Evolutionary conservation across 2,797 vertebrate genomes (phyloP), one percentile per base, ranked within the genome.

Genomic region (Intellagama lesueurii): DNA sequence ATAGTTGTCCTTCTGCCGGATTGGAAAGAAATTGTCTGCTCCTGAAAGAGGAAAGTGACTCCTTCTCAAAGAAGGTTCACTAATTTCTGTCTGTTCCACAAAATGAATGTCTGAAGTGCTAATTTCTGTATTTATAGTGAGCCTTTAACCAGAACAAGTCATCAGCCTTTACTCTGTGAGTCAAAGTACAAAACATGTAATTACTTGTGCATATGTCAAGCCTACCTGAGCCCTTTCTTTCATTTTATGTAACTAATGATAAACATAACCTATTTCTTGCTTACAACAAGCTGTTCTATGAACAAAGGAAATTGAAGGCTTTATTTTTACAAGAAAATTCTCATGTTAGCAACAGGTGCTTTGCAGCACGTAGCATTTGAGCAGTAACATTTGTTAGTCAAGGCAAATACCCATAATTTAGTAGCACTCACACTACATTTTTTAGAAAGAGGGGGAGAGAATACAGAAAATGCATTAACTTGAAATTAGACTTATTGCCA

Each of bases 101-200:
- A 47, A 40, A 24, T 85, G 44, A 85, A 86, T 28, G 40, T 73
- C 78, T 64, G 56, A 81, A 35, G 40, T 11, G 14, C 70, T 73
- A 75, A 81, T 66, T 86, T 89, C 60, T 89, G 52, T 66, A 49
- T 28, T 86, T 86, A 81, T 81, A 22, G 66, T 28, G 40, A 56
- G 78, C 69, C 56, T 52, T 86, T 77, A 89, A n/a, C 56, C 78
- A 89, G 84, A 89, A 81, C 56, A 89, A 89, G 60, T 86, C 70
- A 86, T 64, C 60, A 81, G 69, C 69, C 78, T 86, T 24, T 75
- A 81, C 86, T 86, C 80, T 32, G 81, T 40, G 77, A 86, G 84
- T 75, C 77, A 85, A 89, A 81, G 81, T 40, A 89, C 17, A 89
- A 89, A 89, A 86, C 83, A 69, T 89, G 35, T 76, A 81, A 89